Conservation (phyloP, 2,888 invertebrate genomes). For the Biston betularia region DNA sequence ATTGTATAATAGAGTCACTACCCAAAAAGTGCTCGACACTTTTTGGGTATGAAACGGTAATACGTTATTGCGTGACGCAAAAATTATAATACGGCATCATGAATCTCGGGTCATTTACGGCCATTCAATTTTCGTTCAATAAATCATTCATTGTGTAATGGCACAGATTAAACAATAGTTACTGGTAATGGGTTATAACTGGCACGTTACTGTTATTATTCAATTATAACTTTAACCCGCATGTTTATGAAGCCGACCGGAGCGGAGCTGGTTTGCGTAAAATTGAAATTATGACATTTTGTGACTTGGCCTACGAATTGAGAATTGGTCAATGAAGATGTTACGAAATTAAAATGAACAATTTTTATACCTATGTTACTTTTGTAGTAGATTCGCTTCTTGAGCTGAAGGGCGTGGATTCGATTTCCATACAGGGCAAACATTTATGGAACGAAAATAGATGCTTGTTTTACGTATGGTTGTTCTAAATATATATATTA, state of each 20-base stretch:
- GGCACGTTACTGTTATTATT: slow-evolving; percentile 43
- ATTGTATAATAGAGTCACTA: not conserved
- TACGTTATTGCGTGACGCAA: slow-evolving; percentile 24
- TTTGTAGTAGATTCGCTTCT: too few relatives aligned
- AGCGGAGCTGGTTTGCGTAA: slow-evolving; percentile 34
- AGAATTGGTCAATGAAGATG: slow-evolving; percentile 12
- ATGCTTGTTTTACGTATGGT: too few relatives aligned
- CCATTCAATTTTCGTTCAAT: slow-evolving; percentile 36
- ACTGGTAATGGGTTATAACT: slow-evolving; percentile 20
- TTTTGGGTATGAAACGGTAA: slow-evolving; percentile 1
- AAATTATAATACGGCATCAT: slow-evolving; percentile 40
- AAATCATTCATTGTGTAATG: slow-evolving; percentile 38
- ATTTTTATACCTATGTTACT: not conserved
- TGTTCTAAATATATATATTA: too few relatives aligned
- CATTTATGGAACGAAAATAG: too few relatives aligned
- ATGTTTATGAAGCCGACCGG: slow-evolving; percentile 26
- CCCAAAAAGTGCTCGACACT: too few relatives aligned
- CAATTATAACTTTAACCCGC: slow-evolving; percentile 39
- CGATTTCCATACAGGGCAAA: too few relatives aligned
- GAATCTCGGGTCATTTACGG: slow-evolving; percentile 47
- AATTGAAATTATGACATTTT: slow-evolving; percentile 28
- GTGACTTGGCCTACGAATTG: slow-evolving; percentile 3
- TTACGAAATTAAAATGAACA: not conserved
- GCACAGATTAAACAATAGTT: slow-evolving; percentile 18
- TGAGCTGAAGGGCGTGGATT: too few relatives aligned